phyloP scores from a whole-genome alignment of 2,113 vertebrate species.

The Tamias sibiricus region DNA sequence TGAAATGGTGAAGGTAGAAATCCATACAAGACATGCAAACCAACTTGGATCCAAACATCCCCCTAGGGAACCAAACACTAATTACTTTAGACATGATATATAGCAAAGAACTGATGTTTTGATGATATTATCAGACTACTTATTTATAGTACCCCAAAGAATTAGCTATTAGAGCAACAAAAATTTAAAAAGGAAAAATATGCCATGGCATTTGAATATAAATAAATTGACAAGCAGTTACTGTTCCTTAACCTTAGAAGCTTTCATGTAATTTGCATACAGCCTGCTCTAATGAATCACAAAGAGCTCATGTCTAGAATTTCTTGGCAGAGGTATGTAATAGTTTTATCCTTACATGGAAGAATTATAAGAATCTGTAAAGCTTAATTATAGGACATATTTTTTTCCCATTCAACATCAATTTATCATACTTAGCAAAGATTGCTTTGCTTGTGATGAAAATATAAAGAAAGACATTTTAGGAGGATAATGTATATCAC shows the following conservation, averaged over 20 bases:
- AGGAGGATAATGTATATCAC: neutral
- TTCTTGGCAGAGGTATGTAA: neutral
- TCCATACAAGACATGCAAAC: neutral
- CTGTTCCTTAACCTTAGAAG: neutral
- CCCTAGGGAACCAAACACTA: no score
- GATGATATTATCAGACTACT: slow-evolving; percentile 30
- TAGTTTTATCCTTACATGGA: neutral
- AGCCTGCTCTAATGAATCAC: neutral
- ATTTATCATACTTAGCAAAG: neutral
- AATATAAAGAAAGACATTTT: neutral
- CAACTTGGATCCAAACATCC: neutral
- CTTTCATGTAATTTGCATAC: neutral
- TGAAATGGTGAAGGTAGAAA: neutral
- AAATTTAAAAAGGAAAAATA: neutral
- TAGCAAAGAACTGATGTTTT: neutral
- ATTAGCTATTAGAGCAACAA: neutral
- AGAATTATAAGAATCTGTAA: neutral
- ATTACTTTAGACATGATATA: neutral
- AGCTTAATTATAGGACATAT: neutral
- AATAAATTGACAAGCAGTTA: neutral
- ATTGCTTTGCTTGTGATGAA: neutral
- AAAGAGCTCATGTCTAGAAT: neutral
- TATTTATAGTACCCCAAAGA: neutral
- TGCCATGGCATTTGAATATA: neutral
- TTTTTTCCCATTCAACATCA: neutral